Evolutionary conservation across 1,140 invertebrate genomes (phyloP), one percentile per base, ranked within the genome.

Genomic region (Euborellia annulipes): DNA sequence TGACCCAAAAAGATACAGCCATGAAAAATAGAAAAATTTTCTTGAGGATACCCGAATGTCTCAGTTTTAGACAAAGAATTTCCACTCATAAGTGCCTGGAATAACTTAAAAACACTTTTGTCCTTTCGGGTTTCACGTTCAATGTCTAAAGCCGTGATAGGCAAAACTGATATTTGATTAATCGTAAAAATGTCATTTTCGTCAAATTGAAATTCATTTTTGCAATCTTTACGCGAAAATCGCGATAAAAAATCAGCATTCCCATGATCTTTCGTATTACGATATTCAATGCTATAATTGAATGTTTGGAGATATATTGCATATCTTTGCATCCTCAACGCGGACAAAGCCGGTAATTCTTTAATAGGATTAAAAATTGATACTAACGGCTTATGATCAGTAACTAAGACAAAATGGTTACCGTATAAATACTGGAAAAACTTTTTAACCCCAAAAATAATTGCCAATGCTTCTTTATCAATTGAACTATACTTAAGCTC

Each of bases 381-480:
- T 8, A 58, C 49, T 7, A 75, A 48, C 1, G 70, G 69, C 45
- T 65, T 59, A 47, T 71, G 65, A 48, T 73, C 70, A 1, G 65
- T 69, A 36, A 55, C 47, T 13, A 72, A 48, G 4, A 54, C 55
- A 57, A 75, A 75, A 13, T 56, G 40, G 14, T 58, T 49, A 30
- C 71, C 71, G 51, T 58, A 64, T 3, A 77, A 41, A 51, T 67
- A 76, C 23, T 68, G 52, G 27, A 69, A 58, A 54, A 73, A 75
- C 52, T 66, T 66, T 46, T 62, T 60, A 3, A 75, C 58, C 3
- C 61, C 65, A 54, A 59, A 73, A 2, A 72, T 47, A 8, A 75
- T 62, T 2, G 63, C 61, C n/a, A 69, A 50, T 8, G 63, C 65
- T 58, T 78, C 70, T 51, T 63, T 69, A 30, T 77, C 66, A 20